Conservation (phyloP, 2,113 vertebrate species). For the Mastomys natalensis region DNA sequence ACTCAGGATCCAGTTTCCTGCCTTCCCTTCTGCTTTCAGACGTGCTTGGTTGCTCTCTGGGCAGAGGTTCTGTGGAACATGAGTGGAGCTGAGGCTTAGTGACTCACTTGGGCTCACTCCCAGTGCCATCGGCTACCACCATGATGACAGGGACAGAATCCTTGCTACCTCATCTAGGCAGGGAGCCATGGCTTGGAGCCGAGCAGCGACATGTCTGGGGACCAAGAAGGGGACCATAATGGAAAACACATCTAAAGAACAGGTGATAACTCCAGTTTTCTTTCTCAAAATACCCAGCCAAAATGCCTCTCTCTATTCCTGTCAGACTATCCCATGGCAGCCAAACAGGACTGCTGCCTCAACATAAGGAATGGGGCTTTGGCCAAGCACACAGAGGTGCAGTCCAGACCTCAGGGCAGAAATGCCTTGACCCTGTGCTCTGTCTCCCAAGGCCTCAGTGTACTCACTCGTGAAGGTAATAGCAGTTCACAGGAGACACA, state of each 20-base stretch:
- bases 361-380: too few relatives aligned
- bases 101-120: neutral
- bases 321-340: neutral
- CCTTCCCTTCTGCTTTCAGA: neutral
- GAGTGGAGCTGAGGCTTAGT: neutral
- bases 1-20: neutral
- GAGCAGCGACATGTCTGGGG: neutral
- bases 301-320: neutral
- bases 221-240: neutral
- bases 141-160: neutral
- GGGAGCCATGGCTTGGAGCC: neutral
- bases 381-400: too few relatives aligned
- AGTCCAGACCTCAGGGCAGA: too few relatives aligned
- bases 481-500: too few relatives aligned
- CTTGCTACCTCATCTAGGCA: neutral
- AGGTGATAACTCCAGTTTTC: neutral
- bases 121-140: neutral
- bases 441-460: too few relatives aligned
- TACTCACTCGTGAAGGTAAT: too few relatives aligned
- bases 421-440: too few relatives aligned
- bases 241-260: neutral
- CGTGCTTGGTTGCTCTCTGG: neutral
- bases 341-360: neutral
- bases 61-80: neutral
- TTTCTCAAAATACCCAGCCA: neutral